Evolutionary conservation across 92 coral and sea anemone genomes (phyloP).

Genomic region (Anthopleura xanthogrammica): DNA sequence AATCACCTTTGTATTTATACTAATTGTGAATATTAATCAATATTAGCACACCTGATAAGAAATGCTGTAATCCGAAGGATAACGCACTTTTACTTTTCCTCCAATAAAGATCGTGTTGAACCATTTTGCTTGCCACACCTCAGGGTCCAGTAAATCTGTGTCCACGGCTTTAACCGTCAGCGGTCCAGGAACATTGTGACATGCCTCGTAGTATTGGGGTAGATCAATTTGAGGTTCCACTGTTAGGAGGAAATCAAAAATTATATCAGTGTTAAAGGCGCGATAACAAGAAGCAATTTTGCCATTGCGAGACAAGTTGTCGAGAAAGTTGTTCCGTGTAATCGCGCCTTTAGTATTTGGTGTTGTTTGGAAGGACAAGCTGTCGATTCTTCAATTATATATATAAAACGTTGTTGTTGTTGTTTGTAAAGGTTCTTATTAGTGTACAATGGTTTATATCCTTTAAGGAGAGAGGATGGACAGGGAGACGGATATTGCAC

Average conservation of each 20-base stretch:
- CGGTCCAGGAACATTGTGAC: conserved; percentile 44
- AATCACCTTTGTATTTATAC: too few relatives aligned
- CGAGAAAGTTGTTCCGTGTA: too few relatives aligned
- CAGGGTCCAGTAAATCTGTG: conserved; percentile 38
- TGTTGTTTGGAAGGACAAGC: too few relatives aligned
- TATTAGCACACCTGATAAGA: conserved; percentile 5
- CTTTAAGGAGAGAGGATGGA: too few relatives aligned
- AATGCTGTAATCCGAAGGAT: background rate
- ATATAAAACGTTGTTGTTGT: too few relatives aligned
- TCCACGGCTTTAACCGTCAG: conserved; percentile 39
- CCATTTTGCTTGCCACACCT: conserved; percentile 47
- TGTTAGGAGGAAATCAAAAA: background rate
- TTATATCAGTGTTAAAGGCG: background rate
- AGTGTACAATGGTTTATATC: too few relatives aligned
- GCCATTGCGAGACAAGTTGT: too few relatives aligned
- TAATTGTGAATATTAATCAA: background rate
- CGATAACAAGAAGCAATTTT: too few relatives aligned
- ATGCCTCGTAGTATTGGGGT: conserved; percentile 56
- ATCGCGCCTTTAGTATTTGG: background rate
- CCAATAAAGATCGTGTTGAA: conserved; percentile 22
- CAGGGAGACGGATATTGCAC: too few relatives aligned
- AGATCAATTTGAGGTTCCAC: conserved; percentile 78
- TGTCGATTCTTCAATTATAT: too few relatives aligned
- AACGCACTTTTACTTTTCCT: background rate
- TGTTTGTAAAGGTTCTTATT: too few relatives aligned